phyloP scores from a whole-genome alignment of 1,140 invertebrate genomes.

The Drosophila gunungcola region DNA sequence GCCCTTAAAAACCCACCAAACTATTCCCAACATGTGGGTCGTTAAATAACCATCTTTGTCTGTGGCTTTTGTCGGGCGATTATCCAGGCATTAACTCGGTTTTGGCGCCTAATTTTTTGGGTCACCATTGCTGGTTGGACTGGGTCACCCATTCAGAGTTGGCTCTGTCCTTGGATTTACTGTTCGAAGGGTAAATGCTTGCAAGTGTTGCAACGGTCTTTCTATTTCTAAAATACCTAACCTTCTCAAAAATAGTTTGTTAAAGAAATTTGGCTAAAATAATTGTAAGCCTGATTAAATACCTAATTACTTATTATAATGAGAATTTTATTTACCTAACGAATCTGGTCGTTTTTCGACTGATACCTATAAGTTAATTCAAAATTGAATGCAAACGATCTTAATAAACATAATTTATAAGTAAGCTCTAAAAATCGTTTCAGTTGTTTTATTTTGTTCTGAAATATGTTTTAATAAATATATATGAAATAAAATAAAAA shows the following conservation, averaged over 20 bases:
- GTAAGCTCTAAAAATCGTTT: background rate
- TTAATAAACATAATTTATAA: no score
- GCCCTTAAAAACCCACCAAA: background rate
- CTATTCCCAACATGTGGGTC: slow-evolving; percentile 24
- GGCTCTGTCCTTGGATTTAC: background rate
- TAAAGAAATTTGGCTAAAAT: no score
- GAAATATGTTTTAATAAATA: background rate
- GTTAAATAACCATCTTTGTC: slow-evolving; percentile 29
- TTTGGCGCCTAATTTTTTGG: slow-evolving; percentile 34
- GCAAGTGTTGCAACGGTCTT: background rate
- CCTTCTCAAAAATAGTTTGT: no score
- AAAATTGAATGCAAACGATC: no score
- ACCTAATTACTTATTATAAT: no score
- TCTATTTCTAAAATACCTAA: background rate
- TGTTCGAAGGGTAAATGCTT: background rate
- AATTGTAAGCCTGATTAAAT: no score
- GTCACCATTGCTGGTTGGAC: background rate
- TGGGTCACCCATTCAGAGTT: slow-evolving; percentile 1
- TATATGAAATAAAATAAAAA: no score
- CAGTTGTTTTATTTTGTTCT: background rate
- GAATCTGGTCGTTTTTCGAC: no score
- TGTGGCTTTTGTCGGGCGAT: slow-evolving; percentile 38
- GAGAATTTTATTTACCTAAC: no score
- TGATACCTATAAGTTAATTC: no score
- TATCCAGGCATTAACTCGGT: slow-evolving; percentile 42